phyloP scores from a whole-genome alignment of 2,888 invertebrate genomes.

The Erebia ligea region DNA sequence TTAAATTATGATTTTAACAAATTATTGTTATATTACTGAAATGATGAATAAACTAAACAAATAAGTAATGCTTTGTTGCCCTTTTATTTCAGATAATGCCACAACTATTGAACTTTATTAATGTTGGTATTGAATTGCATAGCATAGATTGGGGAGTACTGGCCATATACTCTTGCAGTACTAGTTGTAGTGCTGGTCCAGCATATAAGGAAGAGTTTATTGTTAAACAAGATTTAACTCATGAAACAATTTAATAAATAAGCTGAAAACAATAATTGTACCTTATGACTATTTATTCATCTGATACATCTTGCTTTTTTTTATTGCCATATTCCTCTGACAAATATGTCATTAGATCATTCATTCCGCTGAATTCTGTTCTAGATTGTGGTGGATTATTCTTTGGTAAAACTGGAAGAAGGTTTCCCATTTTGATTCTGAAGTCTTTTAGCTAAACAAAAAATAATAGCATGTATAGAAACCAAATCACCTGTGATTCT shows the following conservation, averaged over 20 bases:
- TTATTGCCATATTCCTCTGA: constrained; percentile 80
- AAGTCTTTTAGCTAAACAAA: constrained; percentile 89
- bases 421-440: constrained; percentile 89
- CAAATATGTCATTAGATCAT: constrained; percentile 92
- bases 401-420: constrained; percentile 90
- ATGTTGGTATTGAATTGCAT: constrained; percentile 83
- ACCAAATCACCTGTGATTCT: not conserved
- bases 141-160: constrained; percentile 96
- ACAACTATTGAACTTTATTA: constrained; percentile 88
- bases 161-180: constrained; percentile 92
- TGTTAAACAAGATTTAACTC: constrained; percentile 92
- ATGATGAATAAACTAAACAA: no score
- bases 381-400: constrained; percentile 91
- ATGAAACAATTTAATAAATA: constrained; percentile 48
- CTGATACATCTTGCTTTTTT: constrained; percentile 43
- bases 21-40: no score
- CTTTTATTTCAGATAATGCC: constrained; percentile 88
- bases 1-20: no score
- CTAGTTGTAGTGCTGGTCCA: constrained; percentile 86
- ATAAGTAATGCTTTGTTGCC: no score
- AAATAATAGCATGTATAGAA: not conserved
- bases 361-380: constrained; percentile 93
- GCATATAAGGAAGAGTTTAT: constrained; percentile 91
- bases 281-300: constrained; percentile 8
- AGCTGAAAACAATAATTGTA: constrained; percentile 3